These are phyloP conservation scores for Callinectes sapidus DNA, from an alignment of 2,888 invertebrate species.

Conservation along the genomic window DNA sequence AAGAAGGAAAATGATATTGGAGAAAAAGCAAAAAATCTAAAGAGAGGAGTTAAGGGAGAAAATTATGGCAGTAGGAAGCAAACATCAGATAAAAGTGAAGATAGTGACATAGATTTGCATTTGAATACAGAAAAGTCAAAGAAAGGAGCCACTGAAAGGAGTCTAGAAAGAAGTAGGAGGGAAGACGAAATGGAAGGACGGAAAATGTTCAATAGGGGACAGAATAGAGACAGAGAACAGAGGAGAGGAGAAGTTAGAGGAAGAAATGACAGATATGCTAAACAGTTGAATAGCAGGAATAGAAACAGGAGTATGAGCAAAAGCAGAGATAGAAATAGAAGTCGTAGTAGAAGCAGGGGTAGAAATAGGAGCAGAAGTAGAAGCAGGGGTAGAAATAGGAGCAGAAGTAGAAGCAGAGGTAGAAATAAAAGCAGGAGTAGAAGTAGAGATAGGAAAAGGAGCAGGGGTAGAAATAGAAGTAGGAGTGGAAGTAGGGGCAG, in stretches of 20 bases:
- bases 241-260: constrained; percentile 11
- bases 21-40: not conserved
- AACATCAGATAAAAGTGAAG: not conserved
- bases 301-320: not conserved
- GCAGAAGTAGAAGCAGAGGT: not conserved
- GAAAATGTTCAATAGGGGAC: constrained; percentile 4
- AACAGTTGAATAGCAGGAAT: not conserved
- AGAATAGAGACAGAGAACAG: not conserved
- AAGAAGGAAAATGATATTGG: constrained; percentile 21
- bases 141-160: constrained; percentile 30
- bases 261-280: constrained; percentile 20
- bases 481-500: not conserved
- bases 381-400: not conserved
- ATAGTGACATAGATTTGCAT: not conserved
- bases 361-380: not conserved
- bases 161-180: not conserved
- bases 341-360: not conserved
- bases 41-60: constrained; percentile 28
- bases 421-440: not conserved
- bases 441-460: not conserved
- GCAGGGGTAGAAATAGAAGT: not conserved
- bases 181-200: not conserved
- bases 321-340: not conserved
- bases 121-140: constrained; percentile 7
- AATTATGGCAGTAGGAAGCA: constrained; percentile 20